A percentile compares a stretch with the other conserved stretches of the same genome.
Conservation (phyloP, 2,888 invertebrate genomes). For the Drosophila imparisetae region DNA sequence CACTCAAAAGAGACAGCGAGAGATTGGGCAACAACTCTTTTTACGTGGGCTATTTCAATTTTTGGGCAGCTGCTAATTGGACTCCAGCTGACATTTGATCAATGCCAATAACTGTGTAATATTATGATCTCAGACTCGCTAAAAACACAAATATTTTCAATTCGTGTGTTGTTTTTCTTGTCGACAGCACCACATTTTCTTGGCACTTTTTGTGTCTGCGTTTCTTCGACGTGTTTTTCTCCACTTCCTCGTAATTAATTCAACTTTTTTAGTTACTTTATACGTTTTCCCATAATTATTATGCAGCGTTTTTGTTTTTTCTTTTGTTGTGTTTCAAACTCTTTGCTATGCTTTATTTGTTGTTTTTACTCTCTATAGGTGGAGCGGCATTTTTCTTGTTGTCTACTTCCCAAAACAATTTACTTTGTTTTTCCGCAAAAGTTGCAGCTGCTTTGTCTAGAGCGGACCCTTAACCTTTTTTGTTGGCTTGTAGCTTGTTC, state of each 20-base stretch:
- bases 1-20: constrained; percentile 8
- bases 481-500: constrained; percentile 20
- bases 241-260: constrained; percentile 68
- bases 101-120: constrained; percentile 25
- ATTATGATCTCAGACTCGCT: constrained; percentile 4
- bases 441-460: constrained; percentile 13
- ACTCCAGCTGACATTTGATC: constrained; percentile 38
- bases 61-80: constrained; percentile 40
- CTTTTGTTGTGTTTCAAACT: background rate
- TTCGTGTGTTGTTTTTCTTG: background rate
- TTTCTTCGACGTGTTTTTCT: constrained; percentile 20
- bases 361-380: constrained; percentile 17
- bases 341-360: constrained; percentile 38
- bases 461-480: constrained; percentile 19
- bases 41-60: constrained; percentile 15
- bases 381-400: constrained; percentile 14
- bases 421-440: constrained; percentile 61
- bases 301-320: constrained; percentile 58
- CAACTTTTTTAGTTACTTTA: constrained; percentile 58
- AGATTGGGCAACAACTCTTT: constrained; percentile 1
- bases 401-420: constrained; percentile 60
- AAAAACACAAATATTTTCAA: constrained; percentile 1
- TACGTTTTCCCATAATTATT: constrained; percentile 74
- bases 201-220: constrained; percentile 22
- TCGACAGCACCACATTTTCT: constrained; percentile 12